phyloP scores from a whole-genome alignment of 1,140 invertebrate species.

The Vanessa atalanta region DNA sequence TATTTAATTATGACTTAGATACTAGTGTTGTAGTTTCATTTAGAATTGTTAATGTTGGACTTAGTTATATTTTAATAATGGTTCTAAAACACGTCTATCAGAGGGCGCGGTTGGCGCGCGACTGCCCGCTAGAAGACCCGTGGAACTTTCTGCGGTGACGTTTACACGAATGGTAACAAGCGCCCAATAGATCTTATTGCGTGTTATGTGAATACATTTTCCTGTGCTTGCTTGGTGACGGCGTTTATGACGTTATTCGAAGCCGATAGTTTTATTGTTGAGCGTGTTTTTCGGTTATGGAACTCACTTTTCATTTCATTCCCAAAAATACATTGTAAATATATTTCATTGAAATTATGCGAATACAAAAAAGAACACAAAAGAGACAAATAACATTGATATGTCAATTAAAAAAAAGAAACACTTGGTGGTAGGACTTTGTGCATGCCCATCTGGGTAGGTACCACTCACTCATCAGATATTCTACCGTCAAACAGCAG shows the following conservation, averaged over 20 bases:
- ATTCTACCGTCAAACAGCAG: too few relatives aligned
- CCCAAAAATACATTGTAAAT: too few relatives aligned
- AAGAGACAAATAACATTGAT: too few relatives aligned
- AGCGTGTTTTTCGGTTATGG: not conserved
- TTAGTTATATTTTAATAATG: slow-evolving; percentile 2
- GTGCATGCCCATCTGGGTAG: too few relatives aligned
- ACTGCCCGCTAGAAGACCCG: slow-evolving; percentile 34
- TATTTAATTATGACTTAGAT: too few relatives aligned
- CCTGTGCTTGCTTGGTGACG: slow-evolving; percentile 26
- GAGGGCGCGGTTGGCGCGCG: slow-evolving; percentile 40
- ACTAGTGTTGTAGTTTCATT: too few relatives aligned
- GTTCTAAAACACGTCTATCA: slow-evolving; percentile 23
- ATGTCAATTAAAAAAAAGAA: too few relatives aligned
- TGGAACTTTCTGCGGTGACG: slow-evolving; percentile 48
- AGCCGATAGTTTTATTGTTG: not conserved
- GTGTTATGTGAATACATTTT: slow-evolving; percentile 13
- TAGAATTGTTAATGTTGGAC: too few relatives aligned
- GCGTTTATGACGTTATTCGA: not conserved
- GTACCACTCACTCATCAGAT: too few relatives aligned
- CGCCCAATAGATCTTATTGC: slow-evolving; percentile 7
- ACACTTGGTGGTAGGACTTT: too few relatives aligned
- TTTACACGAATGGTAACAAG: slow-evolving; percentile 44
- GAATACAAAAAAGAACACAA: too few relatives aligned
- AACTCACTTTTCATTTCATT: not conserved
- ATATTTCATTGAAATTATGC: too few relatives aligned